These are phyloP conservation scores for Dromiciops gliroides DNA, from an alignment of 2,113 vertebrate genomes.

Conservation along the genomic window DNA sequence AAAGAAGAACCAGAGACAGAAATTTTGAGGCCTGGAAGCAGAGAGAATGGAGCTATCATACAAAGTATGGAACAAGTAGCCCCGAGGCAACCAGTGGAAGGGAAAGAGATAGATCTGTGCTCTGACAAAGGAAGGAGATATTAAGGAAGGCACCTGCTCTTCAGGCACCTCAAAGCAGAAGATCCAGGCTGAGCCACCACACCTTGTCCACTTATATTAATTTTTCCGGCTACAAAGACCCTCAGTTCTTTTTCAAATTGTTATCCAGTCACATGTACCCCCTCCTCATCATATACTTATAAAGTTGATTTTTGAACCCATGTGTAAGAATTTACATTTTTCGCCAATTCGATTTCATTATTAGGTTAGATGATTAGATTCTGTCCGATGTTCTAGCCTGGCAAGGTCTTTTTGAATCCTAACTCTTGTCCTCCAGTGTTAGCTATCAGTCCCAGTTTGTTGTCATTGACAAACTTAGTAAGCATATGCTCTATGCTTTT, in stretches of 20 bases:
- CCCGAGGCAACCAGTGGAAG: too few relatives aligned
- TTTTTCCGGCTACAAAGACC: background rate
- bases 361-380: background rate
- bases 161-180: too few relatives aligned
- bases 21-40: too few relatives aligned
- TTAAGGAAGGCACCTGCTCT: too few relatives aligned
- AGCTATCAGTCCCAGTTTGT: background rate
- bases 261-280: background rate
- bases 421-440: background rate
- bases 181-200: background rate
- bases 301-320: background rate
- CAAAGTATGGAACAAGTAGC: too few relatives aligned
- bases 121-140: too few relatives aligned
- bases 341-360: background rate
- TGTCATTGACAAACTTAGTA: background rate
- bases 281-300: background rate
- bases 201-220: too few relatives aligned
- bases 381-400: background rate
- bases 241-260: background rate
- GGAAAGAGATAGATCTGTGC: too few relatives aligned
- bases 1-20: too few relatives aligned
- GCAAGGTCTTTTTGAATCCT: background rate
- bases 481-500: background rate
- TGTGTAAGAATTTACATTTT: background rate
- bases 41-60: too few relatives aligned